Base-by-base conservation (phyloP, 1,140 invertebrate genomes). In the Caenorhabditis inopinata region DNA sequence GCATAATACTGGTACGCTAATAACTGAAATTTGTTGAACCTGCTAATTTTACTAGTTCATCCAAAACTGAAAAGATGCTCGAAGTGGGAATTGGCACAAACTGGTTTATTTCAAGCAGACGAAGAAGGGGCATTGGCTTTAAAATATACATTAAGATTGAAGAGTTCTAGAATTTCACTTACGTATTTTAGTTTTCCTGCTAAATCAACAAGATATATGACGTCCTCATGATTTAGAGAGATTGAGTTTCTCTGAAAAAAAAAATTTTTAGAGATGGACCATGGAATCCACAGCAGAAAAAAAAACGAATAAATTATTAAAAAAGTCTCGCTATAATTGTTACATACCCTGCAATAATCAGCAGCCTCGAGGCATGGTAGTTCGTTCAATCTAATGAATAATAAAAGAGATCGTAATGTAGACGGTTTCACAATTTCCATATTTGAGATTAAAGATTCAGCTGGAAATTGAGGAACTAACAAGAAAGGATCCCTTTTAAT, bases 121-220 rank as follows among this genome's bases (percentile, higher is more conserved):
- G 32, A 2, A 68, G 29, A 18, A 68, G 58, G 11, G 58, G 58
- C 58, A 38, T 38, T 18, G 58, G 58, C 58, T 68, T n/a, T 9
- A 68, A 68, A 21, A 11, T 16, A n/a, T 42, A 7, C 38, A 11
- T 1, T 12, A 42, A 11, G 11, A 38, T 7, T 21, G 0, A 21
- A 18, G n/a, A 42, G 23, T 11, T 38, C 6, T 16, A 9, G 2
- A 1, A 42, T 21, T 32, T 3, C 4, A 23, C 32, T 68, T 21
- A 68, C 58, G 21, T 68, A 68, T 68, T 68, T 68, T 0, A 68
- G n/a, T 68, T 68, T 68, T 21, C 58, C 58, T 38, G 58, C 32
- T 32, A 68, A 29, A 1, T 68, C 32, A 4, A 68, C 18, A 21
- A 68, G 38, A 12, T 38, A 68, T 0, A 27, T 42, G 6, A 38